A percentile compares a stretch with the other conserved stretches of the same genome.
These are phyloP conservation scores for Escarpia spicata DNA, from an alignment of 2,888 invertebrate genomes.

Conservation along the genomic window DNA sequence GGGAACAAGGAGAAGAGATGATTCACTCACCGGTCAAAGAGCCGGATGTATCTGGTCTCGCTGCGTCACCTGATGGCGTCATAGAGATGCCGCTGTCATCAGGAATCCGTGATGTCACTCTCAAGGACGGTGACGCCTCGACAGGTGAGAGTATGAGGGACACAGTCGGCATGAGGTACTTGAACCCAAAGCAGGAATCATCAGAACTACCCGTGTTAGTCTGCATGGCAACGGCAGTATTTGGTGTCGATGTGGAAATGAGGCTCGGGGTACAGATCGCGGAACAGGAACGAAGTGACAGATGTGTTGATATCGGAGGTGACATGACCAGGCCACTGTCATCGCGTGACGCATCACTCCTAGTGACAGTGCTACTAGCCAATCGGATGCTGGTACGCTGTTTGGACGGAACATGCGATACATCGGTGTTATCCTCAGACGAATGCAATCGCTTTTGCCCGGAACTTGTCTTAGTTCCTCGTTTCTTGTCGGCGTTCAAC, in stretches of 20 bases:
- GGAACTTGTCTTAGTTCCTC: background rate
- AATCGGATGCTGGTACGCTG: background rate
- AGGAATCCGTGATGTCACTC: background rate
- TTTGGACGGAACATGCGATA: background rate
- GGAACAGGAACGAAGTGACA: background rate
- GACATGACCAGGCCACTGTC: background rate
- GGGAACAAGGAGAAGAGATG: background rate
- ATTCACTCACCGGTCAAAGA: background rate
- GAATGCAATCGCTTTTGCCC: background rate
- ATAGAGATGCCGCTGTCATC: background rate
- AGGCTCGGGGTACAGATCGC: constrained; percentile 10
- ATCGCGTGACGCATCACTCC: background rate
- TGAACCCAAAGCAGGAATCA: background rate
- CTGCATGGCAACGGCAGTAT: background rate
- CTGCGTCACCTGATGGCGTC: background rate
- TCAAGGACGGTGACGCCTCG: background rate
- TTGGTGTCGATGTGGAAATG: background rate
- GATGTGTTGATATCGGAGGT: background rate
- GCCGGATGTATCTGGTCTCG: background rate
- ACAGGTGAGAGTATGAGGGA: background rate
- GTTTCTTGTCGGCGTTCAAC: background rate
- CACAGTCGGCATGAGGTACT: background rate
- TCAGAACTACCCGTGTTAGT: background rate
- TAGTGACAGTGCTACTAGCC: background rate
- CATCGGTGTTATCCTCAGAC: background rate